These are phyloP conservation scores for Sclerurus mexicanus DNA, from an alignment of 2,113 vertebrate genomes.

Conservation along the genomic window DNA sequence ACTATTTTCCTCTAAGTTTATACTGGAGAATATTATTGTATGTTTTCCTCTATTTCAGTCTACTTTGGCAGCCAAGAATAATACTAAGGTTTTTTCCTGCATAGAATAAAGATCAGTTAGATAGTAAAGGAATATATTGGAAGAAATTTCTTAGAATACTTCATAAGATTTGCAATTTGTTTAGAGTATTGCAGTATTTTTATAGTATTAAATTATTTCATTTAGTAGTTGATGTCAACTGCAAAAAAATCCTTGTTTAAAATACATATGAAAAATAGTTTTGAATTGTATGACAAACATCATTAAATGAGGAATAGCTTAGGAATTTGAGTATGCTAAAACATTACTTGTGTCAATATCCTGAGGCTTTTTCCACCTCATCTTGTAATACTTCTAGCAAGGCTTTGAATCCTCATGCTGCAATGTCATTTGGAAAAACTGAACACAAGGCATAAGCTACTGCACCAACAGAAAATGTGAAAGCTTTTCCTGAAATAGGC, in stretches of 20 bases:
- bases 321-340: neutral
- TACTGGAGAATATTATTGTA: neutral
- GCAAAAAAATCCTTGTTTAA: neutral
- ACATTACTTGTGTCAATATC: neutral
- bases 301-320: neutral
- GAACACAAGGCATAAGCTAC: neutral
- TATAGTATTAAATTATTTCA: too few relatives aligned
- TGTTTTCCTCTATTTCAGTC: neutral
- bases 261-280: neutral
- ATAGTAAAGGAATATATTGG: neutral
- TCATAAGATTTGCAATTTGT: neutral
- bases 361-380: neutral
- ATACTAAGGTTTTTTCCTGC: neutral
- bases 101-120: neutral
- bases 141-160: neutral
- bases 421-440: neutral
- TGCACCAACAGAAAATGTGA: neutral
- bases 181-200: neutral
- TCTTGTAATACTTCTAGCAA: neutral
- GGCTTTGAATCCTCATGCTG: neutral
- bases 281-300: neutral
- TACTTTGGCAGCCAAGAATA: neutral
- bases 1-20: neutral
- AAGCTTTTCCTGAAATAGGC: neutral
- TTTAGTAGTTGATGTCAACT: neutral